These are phyloP conservation scores for Parambassis ranga DNA, from an alignment of 2,797 vertebrate species.

Conservation along the genomic window DNA sequence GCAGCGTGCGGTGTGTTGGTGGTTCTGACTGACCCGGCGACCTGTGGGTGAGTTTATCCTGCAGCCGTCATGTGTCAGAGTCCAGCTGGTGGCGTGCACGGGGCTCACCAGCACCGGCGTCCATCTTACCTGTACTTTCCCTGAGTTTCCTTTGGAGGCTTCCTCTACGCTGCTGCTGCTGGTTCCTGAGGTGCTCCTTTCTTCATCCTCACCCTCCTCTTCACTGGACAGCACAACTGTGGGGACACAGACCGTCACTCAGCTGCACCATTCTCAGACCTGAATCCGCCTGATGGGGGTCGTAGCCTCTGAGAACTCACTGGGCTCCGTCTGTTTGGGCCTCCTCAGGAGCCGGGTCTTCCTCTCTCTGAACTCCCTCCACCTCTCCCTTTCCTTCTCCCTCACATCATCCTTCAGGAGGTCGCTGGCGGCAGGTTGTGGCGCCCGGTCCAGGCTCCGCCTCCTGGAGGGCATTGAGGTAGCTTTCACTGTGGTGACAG, in stretches of 20 bases:
- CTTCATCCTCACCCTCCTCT: slow-evolving; percentile 43
- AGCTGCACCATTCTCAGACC: too few species aligned
- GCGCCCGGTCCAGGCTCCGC: not conserved
- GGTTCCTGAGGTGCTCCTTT: not conserved
- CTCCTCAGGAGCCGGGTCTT: slow-evolving; percentile 9
- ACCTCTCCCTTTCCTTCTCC: slow-evolving; percentile 29
- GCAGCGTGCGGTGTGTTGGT: not conserved
- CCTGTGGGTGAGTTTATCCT: not conserved
- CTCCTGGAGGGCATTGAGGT: not conserved
- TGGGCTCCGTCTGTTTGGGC: slow-evolving; percentile 35
- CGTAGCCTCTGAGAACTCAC: too few species aligned
- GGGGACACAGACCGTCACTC: not conserved
- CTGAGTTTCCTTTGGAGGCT: not conserved
- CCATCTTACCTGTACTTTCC: slow-evolving; percentile 24
- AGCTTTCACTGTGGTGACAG: not conserved
- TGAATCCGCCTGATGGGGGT: too few species aligned
- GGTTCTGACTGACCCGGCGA: not conserved
- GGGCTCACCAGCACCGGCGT: too few species aligned
- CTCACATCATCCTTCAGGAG: not conserved
- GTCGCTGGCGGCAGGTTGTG: not conserved
- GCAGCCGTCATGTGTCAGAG: too few species aligned
- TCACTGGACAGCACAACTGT: slow-evolving; percentile 72
- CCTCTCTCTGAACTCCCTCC: slow-evolving; percentile 42
- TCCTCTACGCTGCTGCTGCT: not conserved
- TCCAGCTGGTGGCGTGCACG: too few species aligned